A percentile compares a stretch with the other conserved stretches of the same genome.
phyloP scores from a whole-genome alignment of 1,140 invertebrate genomes.

The Onthophagus taurus region DNA sequence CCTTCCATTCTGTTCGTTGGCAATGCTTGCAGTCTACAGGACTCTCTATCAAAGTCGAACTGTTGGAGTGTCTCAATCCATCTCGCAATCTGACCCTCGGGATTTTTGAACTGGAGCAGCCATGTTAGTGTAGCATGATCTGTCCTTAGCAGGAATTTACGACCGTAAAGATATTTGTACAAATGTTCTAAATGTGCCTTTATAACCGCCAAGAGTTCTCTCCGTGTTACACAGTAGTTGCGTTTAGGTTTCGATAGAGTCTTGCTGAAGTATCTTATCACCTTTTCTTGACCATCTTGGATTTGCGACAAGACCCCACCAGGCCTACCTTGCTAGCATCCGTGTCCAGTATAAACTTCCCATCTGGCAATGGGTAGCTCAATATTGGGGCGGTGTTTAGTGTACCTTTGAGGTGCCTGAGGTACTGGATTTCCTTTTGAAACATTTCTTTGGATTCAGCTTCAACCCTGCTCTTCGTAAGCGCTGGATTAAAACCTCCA shows the following conservation, averaged over 20 bases:
- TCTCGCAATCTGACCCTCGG: neutral
- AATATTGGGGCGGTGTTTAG: conserved; percentile 7
- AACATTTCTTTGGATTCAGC: neutral
- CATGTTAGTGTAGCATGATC: conserved; percentile 4
- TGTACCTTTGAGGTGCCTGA: too few species aligned
- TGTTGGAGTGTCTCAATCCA: neutral
- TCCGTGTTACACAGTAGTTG: conserved; percentile 1
- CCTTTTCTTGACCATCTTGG: neutral
- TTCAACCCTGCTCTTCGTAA: neutral
- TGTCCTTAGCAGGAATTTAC: conserved; percentile 1
- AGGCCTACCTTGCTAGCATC: conserved; percentile 5
- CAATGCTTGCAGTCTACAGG: too few species aligned
- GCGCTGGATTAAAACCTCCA: too few species aligned
- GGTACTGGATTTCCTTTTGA: neutral
- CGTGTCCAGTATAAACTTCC: neutral
- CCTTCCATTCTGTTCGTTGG: too few species aligned
- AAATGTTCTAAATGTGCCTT: neutral
- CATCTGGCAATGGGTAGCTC: neutral
- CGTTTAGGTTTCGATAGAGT: neutral
- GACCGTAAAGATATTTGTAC: neutral
- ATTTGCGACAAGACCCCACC: conserved; percentile 4
- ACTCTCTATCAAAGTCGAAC: conserved; percentile 7
- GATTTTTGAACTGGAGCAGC: conserved; percentile 3
- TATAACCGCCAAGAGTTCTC: conserved; percentile 5
- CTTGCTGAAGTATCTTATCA: neutral